These are phyloP conservation scores for Paradisaea rubra DNA, from an alignment of 2,113 vertebrate genomes.

Conservation along the genomic window DNA sequence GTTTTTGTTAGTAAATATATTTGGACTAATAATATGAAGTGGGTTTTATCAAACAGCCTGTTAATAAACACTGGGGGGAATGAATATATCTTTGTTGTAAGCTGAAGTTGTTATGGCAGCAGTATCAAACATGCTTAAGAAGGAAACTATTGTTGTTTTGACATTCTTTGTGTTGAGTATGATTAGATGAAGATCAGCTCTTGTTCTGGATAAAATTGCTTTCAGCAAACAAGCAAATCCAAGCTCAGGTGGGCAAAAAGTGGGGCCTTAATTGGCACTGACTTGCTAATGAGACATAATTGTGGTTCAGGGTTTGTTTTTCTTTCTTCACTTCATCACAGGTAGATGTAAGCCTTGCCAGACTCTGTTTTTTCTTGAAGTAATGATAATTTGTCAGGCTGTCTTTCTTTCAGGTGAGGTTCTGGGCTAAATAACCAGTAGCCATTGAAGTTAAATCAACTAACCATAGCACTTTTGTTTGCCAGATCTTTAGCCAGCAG, in stretches of 20 bases:
- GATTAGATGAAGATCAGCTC: neutral
- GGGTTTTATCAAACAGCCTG: neutral
- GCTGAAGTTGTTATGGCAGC: slow-evolving; percentile 34
- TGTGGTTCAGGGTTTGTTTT: neutral
- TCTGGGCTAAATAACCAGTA: neutral
- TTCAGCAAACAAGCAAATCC: neutral
- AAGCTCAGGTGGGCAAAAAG: neutral
- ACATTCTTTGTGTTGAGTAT: neutral
- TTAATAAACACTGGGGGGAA: neutral
- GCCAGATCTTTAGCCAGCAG: neutral
- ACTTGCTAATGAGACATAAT: neutral
- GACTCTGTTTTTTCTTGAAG: neutral
- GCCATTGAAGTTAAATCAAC: neutral
- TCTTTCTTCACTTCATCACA: neutral
- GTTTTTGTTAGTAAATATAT: neutral
- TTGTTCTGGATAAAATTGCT: neutral
- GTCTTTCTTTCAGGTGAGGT: neutral
- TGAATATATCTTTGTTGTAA: neutral
- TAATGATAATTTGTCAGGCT: neutral
- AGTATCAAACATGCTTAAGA: neutral
- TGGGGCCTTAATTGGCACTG: neutral
- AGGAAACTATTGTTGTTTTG: neutral
- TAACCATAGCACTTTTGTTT: neutral
- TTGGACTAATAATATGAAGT: neutral
- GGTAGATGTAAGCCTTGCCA: neutral